Evolutionary conservation across 2,113 vertebrate genomes (phyloP).

Genomic region (Tupaia chinensis): DNA sequence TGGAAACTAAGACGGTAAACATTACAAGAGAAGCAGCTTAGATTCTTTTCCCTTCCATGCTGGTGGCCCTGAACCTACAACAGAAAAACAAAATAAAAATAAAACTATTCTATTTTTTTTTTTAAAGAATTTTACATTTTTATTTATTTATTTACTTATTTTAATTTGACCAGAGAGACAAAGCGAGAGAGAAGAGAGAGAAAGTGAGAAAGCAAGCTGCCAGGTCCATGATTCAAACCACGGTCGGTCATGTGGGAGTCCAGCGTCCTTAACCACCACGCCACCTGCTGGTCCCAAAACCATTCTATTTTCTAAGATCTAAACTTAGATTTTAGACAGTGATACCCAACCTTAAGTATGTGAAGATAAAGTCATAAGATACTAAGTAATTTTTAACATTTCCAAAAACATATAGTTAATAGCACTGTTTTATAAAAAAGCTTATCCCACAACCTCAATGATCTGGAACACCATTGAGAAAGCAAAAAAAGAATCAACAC

Average conservation of each 20-base stretch:
- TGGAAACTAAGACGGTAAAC: neutral
- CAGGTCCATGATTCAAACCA: too few species aligned
- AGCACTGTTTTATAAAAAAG: constrained; percentile 14
- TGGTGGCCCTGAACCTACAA: neutral
- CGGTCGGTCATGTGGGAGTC: too few species aligned
- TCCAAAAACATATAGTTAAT: neutral
- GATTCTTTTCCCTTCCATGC: neutral
- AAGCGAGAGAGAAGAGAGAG: too few species aligned
- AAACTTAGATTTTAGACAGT: neutral
- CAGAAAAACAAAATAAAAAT: neutral
- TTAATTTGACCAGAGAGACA: too few species aligned
- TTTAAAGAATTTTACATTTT: too few species aligned
- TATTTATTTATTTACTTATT: too few species aligned
- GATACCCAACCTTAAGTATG: neutral
- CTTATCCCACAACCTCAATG: neutral
- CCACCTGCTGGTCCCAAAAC: neutral
- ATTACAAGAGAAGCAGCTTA: neutral
- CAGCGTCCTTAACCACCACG: too few species aligned
- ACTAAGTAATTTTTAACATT: constrained; percentile 38
- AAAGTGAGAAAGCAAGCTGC: too few species aligned
- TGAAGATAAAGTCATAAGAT: constrained; percentile 11
- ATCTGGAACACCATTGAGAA: constrained; percentile 7
- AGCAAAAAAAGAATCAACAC: neutral
- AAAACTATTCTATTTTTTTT: constrained; percentile 13
- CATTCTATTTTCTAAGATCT: constrained; percentile 5